phyloP scores from a whole-genome alignment of 2,797 vertebrate genomes.

The Etheostoma nigrum region DNA sequence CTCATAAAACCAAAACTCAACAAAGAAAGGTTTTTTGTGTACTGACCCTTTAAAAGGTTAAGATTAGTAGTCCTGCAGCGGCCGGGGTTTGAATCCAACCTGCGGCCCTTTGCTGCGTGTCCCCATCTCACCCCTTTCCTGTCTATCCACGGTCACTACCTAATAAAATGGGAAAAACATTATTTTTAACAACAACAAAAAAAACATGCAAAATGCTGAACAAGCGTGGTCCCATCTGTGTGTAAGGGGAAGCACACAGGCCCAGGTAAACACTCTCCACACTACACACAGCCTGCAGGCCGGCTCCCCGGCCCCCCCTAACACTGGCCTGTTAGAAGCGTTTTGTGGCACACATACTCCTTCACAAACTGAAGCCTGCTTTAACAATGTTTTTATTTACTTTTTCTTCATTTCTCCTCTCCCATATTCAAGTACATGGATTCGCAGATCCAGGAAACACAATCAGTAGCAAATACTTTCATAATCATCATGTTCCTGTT shows the following conservation, averaged over 20 bases:
- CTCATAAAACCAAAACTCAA: too few relatives aligned
- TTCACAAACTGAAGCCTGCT: conserved; percentile 37
- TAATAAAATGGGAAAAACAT: too few relatives aligned
- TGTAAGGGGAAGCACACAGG: background rate
- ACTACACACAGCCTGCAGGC: background rate
- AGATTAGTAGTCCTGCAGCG: too few relatives aligned
- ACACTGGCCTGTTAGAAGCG: background rate
- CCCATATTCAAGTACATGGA: conserved; percentile 82
- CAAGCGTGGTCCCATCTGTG: background rate
- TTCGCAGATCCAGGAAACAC: conserved; percentile 75
- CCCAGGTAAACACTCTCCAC: background rate
- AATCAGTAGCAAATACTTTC: conserved; percentile 79
- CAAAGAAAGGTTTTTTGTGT: background rate
- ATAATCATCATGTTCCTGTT: conserved; percentile 58
- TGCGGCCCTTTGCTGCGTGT: too few relatives aligned
- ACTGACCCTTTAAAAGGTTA: background rate
- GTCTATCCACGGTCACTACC: too few relatives aligned
- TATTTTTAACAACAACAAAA: too few relatives aligned
- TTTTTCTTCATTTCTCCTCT: conserved; percentile 59
- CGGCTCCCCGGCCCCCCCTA: background rate
- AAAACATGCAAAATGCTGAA: background rate
- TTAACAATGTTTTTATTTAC: conserved; percentile 55
- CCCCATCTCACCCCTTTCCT: too few relatives aligned
- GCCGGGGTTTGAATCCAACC: too few relatives aligned
- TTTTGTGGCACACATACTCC: conserved; percentile 2